Evolutionary conservation across 2,888 invertebrate genomes (phyloP), one percentile per base, ranked within the genome.

Genomic region (Bruchidius siliquastri): DNA sequence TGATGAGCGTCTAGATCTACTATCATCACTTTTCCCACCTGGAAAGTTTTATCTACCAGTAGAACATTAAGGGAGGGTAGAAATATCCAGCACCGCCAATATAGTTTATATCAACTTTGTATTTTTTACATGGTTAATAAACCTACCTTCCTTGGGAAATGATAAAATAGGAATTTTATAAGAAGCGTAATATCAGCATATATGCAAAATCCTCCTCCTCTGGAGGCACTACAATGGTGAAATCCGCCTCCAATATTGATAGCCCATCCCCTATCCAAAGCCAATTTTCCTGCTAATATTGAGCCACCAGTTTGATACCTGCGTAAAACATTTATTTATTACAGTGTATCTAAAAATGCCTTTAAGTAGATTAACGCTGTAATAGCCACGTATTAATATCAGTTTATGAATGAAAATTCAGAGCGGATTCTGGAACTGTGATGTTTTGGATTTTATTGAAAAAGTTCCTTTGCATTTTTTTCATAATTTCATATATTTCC

Each of bases 1-100:
- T 97, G 96, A 87, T 97, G 97, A 2, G 96, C 96, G 87, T 97
- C 96, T 83, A 97, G 88, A 86, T 97, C 97, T 8, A 97, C 90
- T 81, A 97, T 96, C 94, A 97, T 94, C 0, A 92, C 90, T 68
- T 89, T 93, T 85, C 77, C 76, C 32, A 93, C 89, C 79, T 80
- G 66, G n/a, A 77, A 26, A 26, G 26, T 26, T 26, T 2, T 8
- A 4, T 26, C 2, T 26, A 26, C 8, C 8, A 26, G 26, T 8
- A 75, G 69, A 70, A 26, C 8, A 26, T n/a, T n/a, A n/a, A n/a
- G n/a, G n/a, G n/a, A n/a, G n/a, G n/a, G n/a, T n/a, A n/a, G n/a
- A n/a, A n/a, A n/a, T n/a, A n/a, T n/a, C n/a, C n/a, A n/a, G n/a
- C n/a, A n/a, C n/a, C n/a, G n/a, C n/a, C n/a, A n/a, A n/a, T n/a